A percentile compares a stretch with the other conserved stretches of the same genome.
These are phyloP conservation scores for Caenorhabditis sp. DNA, from an alignment of 2,888 invertebrate species.

Conservation along the genomic window DNA sequence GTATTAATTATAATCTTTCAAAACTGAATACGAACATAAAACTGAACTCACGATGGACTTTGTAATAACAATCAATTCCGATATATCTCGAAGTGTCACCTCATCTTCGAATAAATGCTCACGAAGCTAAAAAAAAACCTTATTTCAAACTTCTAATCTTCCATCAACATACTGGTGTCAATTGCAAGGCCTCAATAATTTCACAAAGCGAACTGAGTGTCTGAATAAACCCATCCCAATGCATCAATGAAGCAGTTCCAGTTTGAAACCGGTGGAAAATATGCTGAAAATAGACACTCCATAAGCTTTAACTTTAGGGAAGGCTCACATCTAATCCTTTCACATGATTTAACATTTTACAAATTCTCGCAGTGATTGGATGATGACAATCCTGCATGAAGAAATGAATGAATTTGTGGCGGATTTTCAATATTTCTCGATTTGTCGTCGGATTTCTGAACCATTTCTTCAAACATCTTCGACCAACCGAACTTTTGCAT, in stretches of 20 bases:
- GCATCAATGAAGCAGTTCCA: conserved; percentile 25
- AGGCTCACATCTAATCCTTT: conserved; percentile 9
- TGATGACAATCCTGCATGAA: conserved; percentile 74
- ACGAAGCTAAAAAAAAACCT: conserved; percentile 16
- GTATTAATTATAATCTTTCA: too few relatives aligned
- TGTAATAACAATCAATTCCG: conserved; percentile 27
- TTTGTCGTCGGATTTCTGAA: conserved; percentile 81
- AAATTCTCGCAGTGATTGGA: conserved; percentile 76
- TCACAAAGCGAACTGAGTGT: conserved; percentile 23
- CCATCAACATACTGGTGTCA: conserved; percentile 14
- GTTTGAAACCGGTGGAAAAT: conserved; percentile 28
- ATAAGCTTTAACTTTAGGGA: neutral
- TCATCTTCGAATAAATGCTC: conserved; percentile 11
- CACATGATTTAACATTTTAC: conserved; percentile 11
- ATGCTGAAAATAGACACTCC: conserved; percentile 18
- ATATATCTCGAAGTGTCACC: conserved; percentile 14
- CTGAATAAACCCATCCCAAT: conserved; percentile 37
- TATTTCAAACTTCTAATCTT: too few relatives aligned
- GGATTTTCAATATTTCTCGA: conserved; percentile 75
- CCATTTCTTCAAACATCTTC: conserved; percentile 74
- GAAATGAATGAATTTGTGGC: conserved; percentile 80
- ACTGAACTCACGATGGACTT: conserved; percentile 23
- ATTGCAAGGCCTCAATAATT: conserved; percentile 12
- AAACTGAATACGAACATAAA: too few relatives aligned
- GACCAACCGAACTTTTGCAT: conserved; percentile 80